These are phyloP conservation scores for Acanthopleura granulata DNA, from an alignment of 2,888 invertebrate genomes.

Conservation along the genomic window DNA sequence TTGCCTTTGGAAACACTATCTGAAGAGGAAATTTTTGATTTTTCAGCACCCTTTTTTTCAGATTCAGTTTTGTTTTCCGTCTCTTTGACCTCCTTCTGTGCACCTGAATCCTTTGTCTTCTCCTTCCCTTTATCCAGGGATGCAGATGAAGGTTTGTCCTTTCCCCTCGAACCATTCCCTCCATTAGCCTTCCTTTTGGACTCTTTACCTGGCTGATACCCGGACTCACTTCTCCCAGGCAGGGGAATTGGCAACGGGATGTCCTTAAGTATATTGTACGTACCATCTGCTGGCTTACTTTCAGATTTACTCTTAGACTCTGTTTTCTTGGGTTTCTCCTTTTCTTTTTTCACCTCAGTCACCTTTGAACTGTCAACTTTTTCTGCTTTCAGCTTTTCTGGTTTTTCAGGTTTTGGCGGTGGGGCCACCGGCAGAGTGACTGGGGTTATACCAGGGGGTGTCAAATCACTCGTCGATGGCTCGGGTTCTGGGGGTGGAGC, in stretches of 20 bases:
- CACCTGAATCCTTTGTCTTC: not conserved
- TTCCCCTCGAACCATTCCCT: not conserved
- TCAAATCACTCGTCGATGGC: not conserved
- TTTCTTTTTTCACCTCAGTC: not conserved
- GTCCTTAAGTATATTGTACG: conserved; percentile 18
- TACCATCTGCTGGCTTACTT: conserved; percentile 15
- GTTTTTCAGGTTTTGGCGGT: not conserved
- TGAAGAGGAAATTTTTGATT: not conserved
- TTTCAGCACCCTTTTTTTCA: not conserved
- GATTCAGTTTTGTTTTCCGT: not conserved
- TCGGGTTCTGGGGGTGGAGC: conserved; percentile 19
- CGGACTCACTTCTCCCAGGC: not conserved
- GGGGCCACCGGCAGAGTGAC: not conserved
- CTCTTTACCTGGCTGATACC: not conserved
- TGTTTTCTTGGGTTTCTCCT: conserved; percentile 22
- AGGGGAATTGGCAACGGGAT: conserved; percentile 18
- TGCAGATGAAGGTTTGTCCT: too few relatives aligned
- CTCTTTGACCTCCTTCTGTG: not conserved
- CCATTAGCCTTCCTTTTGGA: not conserved
- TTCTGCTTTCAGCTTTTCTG: not conserved
- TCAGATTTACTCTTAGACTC: not conserved
- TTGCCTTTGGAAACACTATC: not conserved
- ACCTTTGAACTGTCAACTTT: not conserved
- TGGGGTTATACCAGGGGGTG: conserved; percentile 12
- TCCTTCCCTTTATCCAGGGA: not conserved